Conservation (phyloP, 2,797 vertebrate genomes). For the Squalus acanthias region DNA sequence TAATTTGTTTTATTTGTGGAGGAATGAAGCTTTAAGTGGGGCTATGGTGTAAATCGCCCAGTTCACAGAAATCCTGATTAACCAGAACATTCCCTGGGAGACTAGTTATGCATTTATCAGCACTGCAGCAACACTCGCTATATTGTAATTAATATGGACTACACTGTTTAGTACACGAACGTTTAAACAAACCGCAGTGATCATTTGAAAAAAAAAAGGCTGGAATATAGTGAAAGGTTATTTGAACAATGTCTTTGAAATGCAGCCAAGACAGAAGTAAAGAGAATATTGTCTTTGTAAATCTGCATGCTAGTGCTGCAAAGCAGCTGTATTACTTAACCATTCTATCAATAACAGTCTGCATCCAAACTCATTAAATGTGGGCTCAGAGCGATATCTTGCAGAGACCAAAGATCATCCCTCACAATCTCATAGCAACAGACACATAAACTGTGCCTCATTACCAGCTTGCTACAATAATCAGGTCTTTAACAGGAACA, state of each 20-base stretch:
- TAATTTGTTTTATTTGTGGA: not conserved
- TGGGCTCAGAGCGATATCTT: constrained; percentile 35
- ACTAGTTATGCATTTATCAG: not conserved
- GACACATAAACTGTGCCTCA: constrained; percentile 53
- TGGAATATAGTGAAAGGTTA: constrained; percentile 29
- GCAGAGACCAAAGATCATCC: constrained; percentile 41
- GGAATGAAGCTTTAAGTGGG: constrained; percentile 10
- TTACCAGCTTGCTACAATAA: constrained; percentile 55
- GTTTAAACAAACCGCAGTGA: constrained; percentile 5
- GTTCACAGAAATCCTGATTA: constrained; percentile 21
- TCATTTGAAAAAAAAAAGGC: constrained; percentile 24
- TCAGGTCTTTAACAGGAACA: constrained; percentile 61
- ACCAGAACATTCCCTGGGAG: constrained; percentile 17
- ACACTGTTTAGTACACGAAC: not conserved
- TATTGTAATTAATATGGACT: constrained; percentile 20
- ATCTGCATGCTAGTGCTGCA: constrained; percentile 9
- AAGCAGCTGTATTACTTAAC: constrained; percentile 29
- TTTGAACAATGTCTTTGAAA: constrained; percentile 32
- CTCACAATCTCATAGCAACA: constrained; percentile 54
- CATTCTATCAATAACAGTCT: constrained; percentile 27
- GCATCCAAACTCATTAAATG: constrained; percentile 25
- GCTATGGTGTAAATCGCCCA: not conserved
- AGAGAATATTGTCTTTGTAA: constrained; percentile 25
- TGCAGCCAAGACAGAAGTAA: not conserved
- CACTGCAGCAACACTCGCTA: not conserved